These are phyloP conservation scores for Conus betulinus DNA, from an alignment of 1,140 invertebrate species.

Conservation along the genomic window DNA sequence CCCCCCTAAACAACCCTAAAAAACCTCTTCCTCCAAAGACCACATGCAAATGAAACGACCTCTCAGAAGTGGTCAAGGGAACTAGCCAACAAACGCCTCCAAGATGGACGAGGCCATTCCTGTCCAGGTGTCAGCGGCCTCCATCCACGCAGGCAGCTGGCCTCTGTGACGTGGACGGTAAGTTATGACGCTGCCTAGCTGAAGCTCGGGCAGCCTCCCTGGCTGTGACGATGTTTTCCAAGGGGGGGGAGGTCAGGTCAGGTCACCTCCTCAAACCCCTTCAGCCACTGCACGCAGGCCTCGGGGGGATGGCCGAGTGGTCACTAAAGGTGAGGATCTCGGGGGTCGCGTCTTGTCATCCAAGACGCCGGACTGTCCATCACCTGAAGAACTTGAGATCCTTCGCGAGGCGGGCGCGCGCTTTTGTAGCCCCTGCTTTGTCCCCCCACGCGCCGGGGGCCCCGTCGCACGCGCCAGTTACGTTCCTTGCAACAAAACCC, in stretches of 20 bases:
- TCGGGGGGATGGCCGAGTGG: no score
- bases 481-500: neutral
- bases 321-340: neutral
- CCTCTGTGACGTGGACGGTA: neutral
- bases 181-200: no score
- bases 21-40: no score
- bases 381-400: neutral
- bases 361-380: neutral
- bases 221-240: neutral
- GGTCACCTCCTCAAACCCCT: neutral
- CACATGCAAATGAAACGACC: no score
- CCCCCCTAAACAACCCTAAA: no score
- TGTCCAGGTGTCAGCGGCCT: no score
- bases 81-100: no score
- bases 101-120: no score
- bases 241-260: neutral
- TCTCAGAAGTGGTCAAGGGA: no score
- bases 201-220: no score
- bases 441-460: neutral
- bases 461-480: conserved; percentile 21
- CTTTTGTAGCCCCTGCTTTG: neutral
- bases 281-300: no score
- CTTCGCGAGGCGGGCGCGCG: neutral
- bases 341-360: neutral
- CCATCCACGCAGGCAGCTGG: neutral